phyloP scores from a whole-genome alignment of 53 echinoderm and acorn worm genomes.

The Zoroaster sp. region DNA sequence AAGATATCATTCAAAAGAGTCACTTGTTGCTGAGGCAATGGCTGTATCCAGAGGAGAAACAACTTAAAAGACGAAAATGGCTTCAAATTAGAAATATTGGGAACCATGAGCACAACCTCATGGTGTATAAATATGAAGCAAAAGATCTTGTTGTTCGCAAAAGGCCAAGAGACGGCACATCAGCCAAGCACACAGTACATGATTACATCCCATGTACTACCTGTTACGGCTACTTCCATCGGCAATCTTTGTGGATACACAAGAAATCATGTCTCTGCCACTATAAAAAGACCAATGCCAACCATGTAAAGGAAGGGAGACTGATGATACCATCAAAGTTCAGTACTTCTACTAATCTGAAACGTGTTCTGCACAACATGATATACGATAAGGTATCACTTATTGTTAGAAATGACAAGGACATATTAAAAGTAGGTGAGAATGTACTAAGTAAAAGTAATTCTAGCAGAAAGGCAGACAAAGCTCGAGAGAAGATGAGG shows the following conservation, averaged over 20 bases:
- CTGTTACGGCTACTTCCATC: slow-evolving; percentile 50
- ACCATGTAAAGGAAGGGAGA: not conserved
- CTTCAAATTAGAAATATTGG: slow-evolving; percentile 47
- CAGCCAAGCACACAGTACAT: not conserved
- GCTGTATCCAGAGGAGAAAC: slow-evolving; percentile 15
- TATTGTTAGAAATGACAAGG: slow-evolving; percentile 1
- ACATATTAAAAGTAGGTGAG: slow-evolving; percentile 2
- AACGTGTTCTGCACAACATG: too few relatives aligned
- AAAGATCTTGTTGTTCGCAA: slow-evolving; percentile 28
- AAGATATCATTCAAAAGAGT: slow-evolving; percentile 27
- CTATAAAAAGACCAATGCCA: not conserved
- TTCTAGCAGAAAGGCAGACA: not conserved
- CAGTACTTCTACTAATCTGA: too few relatives aligned
- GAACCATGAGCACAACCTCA: slow-evolving; percentile 45
- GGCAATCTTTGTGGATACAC: slow-evolving; percentile 59
- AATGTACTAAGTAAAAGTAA: not conserved
- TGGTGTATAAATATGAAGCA: not conserved
- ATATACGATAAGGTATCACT: not conserved
- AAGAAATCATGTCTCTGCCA: slow-evolving; percentile 21
- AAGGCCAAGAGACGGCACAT: not conserved
- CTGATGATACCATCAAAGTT: too few relatives aligned
- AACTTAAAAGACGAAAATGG: slow-evolving; percentile 16
- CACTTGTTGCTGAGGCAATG: slow-evolving; percentile 24
- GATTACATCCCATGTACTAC: slow-evolving; percentile 20
- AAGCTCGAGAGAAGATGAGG: slow-evolving; percentile 27